Evolutionary conservation across 2,113 vertebrate genomes (phyloP), one percentile per base, ranked within the genome.

Genomic region (Seriola quinqueradiata): DNA sequence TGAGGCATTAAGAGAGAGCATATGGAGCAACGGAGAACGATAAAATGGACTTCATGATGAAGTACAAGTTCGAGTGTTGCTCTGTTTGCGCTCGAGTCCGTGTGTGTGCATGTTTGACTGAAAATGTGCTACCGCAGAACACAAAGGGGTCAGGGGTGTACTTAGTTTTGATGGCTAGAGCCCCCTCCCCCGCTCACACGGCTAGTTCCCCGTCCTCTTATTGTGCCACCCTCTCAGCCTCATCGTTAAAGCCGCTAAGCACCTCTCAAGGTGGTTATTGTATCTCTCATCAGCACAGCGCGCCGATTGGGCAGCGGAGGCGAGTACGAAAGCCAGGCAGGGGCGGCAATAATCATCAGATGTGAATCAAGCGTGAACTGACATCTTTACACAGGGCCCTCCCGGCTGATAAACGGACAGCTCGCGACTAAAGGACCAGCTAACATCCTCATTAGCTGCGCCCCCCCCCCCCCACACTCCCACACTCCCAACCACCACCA

Each of bases 401-500:
- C 70, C 89, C 70, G 87, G 82, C 93, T 92, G 94, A 95, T 95
- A 70, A 95, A 94, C 89, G 79, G 92, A 89, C 79, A 90, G 83
- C 72, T 75, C 65, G 80, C 34, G 74, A 90, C 55, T 90, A 92
- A 93, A 95, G 92, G 50, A 84, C 78, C 65, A 34, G 38, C 87
- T 91, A 93, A 94, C 87, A 59, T 84, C 69, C 84, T 95, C 88
- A 92, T 95, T 94, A 95, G 66, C 84, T 77, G 0, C 21, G 28
- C 66, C 32, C 58, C n/a, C 46, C 68, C 46, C 36, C n/a, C n/a
- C n/a, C n/a, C n/a, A n/a, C n/a, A n/a, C n/a, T n/a, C n/a, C 57
- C 4, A 7, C 48, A 25, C 12, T 6, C 65, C 3, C 19, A 10
- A 4, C 36, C n/a, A 4, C 10, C 63, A 25, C 40, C 64, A 28